phyloP scores from a whole-genome alignment of 2,113 vertebrate genomes.

The Falcunculus frontatus region DNA sequence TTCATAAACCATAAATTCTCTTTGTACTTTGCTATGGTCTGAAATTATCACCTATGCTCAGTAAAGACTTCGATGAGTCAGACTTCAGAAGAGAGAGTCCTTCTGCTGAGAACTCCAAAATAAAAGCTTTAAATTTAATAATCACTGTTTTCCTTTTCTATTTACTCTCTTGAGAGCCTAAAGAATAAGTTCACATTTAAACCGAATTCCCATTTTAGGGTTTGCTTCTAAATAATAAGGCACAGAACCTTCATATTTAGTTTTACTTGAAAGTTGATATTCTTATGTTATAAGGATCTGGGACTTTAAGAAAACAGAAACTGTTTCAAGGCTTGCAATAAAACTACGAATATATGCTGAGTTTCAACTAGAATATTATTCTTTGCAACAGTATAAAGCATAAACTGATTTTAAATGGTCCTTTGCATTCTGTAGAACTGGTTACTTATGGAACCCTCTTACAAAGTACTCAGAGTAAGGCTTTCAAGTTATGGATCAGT shows the following conservation, averaged over 20 bases:
- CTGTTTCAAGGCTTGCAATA: background rate
- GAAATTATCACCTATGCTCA: background rate
- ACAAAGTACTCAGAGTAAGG: background rate
- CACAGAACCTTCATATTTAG: background rate
- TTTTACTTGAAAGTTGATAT: conserved; percentile 12
- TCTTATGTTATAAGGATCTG: background rate
- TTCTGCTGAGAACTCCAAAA: background rate
- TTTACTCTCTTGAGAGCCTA: background rate
- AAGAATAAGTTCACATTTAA: background rate
- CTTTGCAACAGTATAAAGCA: background rate
- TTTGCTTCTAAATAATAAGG: background rate
- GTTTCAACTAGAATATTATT: background rate
- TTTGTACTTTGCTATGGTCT: background rate
- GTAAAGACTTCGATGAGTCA: background rate
- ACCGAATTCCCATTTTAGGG: background rate
- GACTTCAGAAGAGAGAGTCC: background rate
- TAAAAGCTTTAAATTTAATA: background rate
- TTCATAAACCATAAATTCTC: background rate
- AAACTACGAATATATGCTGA: background rate
- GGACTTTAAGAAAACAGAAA: conserved; percentile 13
- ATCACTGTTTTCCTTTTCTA: background rate
- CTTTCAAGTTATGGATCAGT: background rate
- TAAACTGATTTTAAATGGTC: background rate
- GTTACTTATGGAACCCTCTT: background rate
- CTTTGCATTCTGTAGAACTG: background rate